Conservation (phyloP, 2,888 invertebrate genomes). For the Lasioglossum zephyrum region DNA sequence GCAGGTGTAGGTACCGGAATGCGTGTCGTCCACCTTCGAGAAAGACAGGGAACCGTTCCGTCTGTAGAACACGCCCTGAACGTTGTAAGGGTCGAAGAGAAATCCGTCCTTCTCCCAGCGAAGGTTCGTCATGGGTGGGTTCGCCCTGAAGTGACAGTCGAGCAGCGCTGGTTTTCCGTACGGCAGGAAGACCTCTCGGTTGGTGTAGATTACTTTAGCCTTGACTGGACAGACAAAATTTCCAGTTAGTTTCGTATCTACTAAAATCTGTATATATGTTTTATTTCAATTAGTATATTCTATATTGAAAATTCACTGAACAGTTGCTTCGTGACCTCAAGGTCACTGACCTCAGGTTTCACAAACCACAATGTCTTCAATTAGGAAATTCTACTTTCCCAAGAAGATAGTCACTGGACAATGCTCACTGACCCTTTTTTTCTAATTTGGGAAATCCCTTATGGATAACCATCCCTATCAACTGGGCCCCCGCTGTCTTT, state of each 20-base stretch:
- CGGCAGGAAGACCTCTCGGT: conserved; percentile 93
- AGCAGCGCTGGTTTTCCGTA: conserved; percentile 92
- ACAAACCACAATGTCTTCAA: too few relatives aligned
- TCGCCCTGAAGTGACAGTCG: conserved; percentile 96
- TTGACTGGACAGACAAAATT: conserved; percentile 88
- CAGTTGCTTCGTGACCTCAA: neutral
- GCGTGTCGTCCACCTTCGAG: conserved; percentile 93
- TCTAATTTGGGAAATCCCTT: too few relatives aligned
- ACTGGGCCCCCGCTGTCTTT: too few relatives aligned
- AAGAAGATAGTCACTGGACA: too few relatives aligned
- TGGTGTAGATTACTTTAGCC: conserved; percentile 95
- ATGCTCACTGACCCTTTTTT: too few relatives aligned
- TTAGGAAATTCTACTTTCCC: too few relatives aligned
- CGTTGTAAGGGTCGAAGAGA: conserved; percentile 95
- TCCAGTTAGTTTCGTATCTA: neutral
- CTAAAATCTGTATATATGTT: neutral
- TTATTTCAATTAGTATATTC: too few relatives aligned
- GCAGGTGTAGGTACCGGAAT: conserved; percentile 95
- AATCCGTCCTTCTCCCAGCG: conserved; percentile 98
- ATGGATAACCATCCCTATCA: too few relatives aligned
- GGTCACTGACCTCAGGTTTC: neutral
- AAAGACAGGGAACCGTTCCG: conserved; percentile 94
- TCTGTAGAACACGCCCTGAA: conserved; percentile 93
- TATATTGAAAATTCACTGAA: too few relatives aligned
- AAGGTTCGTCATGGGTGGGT: conserved; percentile 94